Conservation (phyloP, 2,113 vertebrate species). For the Caranx ignobilis region DNA sequence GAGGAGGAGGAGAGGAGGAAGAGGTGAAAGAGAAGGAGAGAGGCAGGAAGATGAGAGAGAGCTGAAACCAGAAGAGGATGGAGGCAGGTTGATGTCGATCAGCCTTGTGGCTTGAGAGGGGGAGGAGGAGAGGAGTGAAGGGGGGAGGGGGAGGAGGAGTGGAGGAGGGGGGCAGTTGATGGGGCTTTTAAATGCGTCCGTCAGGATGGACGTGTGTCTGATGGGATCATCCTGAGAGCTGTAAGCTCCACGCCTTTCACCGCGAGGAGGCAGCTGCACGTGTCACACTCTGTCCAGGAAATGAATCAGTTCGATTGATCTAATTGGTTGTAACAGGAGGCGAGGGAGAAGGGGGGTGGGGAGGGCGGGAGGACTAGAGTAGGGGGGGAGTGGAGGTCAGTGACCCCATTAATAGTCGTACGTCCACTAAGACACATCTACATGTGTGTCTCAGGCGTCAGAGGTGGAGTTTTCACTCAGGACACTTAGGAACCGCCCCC, state of each 20-base stretch:
- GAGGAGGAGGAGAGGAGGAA: background rate
- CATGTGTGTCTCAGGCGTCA: background rate
- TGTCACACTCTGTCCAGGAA: constrained; percentile 10
- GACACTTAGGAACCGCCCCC: no score
- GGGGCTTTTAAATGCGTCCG: constrained; percentile 34
- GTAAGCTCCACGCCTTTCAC: constrained; percentile 1
- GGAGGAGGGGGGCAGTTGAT: no score
- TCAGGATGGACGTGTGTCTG: constrained; percentile 40
- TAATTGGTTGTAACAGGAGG: constrained; percentile 24
- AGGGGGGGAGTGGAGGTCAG: no score
- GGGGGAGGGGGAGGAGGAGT: background rate
- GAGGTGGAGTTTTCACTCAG: background rate
- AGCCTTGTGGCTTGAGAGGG: background rate
- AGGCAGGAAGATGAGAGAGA: constrained; percentile 4
- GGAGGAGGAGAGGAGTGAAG: background rate
- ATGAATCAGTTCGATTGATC: background rate
- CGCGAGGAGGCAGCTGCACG: constrained; percentile 8
- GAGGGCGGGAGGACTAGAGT: no score
- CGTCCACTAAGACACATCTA: background rate
- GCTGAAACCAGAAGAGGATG: constrained; percentile 34
- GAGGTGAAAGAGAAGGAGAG: background rate
- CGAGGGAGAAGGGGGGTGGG: background rate
- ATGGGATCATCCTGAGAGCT: constrained; percentile 39
- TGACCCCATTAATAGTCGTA: constrained; percentile 19
- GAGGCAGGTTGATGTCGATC: background rate